Conservation (phyloP, 2,888 invertebrate species). For the Archips crataeganus region DNA sequence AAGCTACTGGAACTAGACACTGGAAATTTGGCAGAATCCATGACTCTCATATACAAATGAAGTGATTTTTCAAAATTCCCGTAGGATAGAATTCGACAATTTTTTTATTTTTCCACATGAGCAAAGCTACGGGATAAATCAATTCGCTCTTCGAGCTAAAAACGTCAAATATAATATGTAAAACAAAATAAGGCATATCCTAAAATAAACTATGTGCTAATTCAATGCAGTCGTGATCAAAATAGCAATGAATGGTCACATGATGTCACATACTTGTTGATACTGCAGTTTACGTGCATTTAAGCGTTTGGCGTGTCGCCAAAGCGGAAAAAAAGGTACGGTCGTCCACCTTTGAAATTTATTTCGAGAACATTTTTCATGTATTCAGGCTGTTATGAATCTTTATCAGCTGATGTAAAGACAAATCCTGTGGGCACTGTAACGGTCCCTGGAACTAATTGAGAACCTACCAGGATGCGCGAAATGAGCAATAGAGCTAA, state of each 20-base stretch:
- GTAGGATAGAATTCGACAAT: too few species aligned
- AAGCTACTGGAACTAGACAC: too few species aligned
- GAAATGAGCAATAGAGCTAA: too few species aligned
- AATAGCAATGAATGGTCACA: constrained; percentile 11
- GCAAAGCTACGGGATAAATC: too few species aligned
- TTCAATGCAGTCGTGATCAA: constrained; percentile 3
- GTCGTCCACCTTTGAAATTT: constrained; percentile 10
- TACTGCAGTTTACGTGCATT: constrained; percentile 26
- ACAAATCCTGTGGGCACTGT: neutral
- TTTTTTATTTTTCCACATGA: too few species aligned
- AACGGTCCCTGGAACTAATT: neutral
- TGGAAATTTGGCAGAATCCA: too few species aligned
- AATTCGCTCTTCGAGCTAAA: neutral
- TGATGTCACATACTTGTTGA: constrained; percentile 22
- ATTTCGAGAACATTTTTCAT: neutral
- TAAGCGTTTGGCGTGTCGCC: constrained; percentile 2
- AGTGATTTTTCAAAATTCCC: too few species aligned
- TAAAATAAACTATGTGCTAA: constrained; percentile 9
- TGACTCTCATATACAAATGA: too few species aligned
- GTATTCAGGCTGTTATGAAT: constrained; percentile 7
- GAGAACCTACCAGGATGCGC: neutral
- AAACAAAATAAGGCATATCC: constrained; percentile 2
- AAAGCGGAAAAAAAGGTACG: constrained; percentile 11
- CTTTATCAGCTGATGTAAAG: neutral
- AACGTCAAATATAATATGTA: neutral